Base-by-base conservation (phyloP, 2,113 vertebrate species). In the Mystacornis crossleyi region DNA sequence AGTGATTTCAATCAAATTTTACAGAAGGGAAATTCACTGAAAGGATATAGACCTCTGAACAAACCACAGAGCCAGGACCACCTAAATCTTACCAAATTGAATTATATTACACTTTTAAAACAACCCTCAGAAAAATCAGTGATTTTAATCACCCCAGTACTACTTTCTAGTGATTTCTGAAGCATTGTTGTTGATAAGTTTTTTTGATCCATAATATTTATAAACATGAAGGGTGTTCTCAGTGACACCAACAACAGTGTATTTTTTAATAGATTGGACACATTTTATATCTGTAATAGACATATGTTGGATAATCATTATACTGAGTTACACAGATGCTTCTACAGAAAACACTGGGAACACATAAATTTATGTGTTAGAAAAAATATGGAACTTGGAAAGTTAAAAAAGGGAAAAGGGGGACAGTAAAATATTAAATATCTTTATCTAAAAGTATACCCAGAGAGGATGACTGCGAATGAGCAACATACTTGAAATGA, bases 381-480 rank as follows among this genome's bases (percentile, higher is more conserved):
- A n/a, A 57, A 71, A 19, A 71, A 18, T 34, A 26, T 4, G 14
- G 4, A 71, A 57, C 5, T 31, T 18, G 19, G 7, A 55, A 85
- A 60, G 3, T 38, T n/a, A 60, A 64, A 82, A 47, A 10, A 57
- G 8, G 4, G 15, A 3, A 47, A 84, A 81, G 10, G 3, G 25
- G 2, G 4, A 65, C 11, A 34, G 18, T 12, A 84, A 34, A 51
- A 51, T 5, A 33, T 72, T 40, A 23, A 21, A 18, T 71, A 16
- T 20, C 11, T 60, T 47, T 64, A 38, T 29, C 4, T 2, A 61
- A 66, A 81, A 36, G 64, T 53, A 10, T 31, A 31, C 1, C n/a
- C 4, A 26, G 28, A 36, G 7, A 40, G 1, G 2, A 42, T 1
- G 3, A 40, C 18, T 43, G 5, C 60, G 70, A 66, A 66, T 31